Percentiles rank a stretch among this genome's conserved stretches.
Conservation (phyloP, 2,113 vertebrate genomes). For the Gambusia holbrooki region DNA sequence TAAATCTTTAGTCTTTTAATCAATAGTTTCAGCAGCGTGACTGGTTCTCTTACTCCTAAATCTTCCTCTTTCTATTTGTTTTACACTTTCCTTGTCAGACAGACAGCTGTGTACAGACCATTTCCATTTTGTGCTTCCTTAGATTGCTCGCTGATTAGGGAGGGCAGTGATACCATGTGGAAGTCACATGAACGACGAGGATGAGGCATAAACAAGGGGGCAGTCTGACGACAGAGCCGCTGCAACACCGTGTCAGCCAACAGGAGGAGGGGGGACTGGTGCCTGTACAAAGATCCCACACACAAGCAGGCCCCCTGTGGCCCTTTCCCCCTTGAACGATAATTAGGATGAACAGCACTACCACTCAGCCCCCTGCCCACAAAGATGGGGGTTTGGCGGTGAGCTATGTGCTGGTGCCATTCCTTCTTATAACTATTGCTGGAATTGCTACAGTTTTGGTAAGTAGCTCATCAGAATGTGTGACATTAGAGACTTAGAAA, state of each 20-base stretch:
- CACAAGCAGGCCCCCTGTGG: conserved; percentile 33
- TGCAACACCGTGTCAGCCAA: conserved; percentile 24
- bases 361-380: conserved; percentile 79
- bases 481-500: not conserved
- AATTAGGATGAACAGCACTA: conserved; percentile 83
- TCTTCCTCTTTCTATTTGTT: not conserved
- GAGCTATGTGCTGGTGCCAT: conserved; percentile 88
- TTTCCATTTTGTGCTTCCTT: conserved; percentile 14
- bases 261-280: conserved; percentile 33
- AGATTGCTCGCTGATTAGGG: conserved; percentile 65
- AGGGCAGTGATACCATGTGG: conserved; percentile 74
- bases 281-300: conserved; percentile 40
- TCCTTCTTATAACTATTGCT: conserved; percentile 88
- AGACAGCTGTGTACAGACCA: not conserved
- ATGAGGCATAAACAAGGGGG: conserved; percentile 72
- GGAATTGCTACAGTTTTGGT: conserved; percentile 90
- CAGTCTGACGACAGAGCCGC: conserved; percentile 50
- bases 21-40: not conserved
- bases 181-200: conserved; percentile 79
- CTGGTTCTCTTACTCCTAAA: not conserved
- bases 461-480: conserved; percentile 61
- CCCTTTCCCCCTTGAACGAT: conserved; percentile 23
- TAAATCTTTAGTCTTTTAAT: not conserved
- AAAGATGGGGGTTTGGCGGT: conserved; percentile 81
- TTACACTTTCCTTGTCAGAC: not conserved